Evolutionary conservation across 1,140 invertebrate genomes (phyloP).

Genomic region (Drosophila orena): DNA sequence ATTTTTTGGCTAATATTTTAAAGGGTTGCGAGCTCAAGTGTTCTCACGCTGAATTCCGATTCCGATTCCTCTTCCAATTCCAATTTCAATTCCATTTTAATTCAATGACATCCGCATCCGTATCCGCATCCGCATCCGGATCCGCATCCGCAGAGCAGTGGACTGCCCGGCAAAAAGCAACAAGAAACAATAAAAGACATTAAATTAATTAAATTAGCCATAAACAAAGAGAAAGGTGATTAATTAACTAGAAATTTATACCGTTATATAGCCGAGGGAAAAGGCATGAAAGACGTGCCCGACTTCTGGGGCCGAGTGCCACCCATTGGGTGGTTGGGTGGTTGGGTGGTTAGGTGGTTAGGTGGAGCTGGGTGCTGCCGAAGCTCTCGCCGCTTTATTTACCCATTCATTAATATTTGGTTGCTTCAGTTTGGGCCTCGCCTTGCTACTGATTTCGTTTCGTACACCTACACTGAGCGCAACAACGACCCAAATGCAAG

Average conservation of each 20-base stretch:
- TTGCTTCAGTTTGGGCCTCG: constrained; percentile 16
- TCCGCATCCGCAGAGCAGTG: constrained; percentile 4
- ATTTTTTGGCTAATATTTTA: constrained; percentile 17
- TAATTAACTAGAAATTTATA: constrained; percentile 76
- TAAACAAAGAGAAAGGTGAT: constrained; percentile 76
- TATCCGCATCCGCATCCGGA: constrained; percentile 5
- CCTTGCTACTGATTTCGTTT: constrained; percentile 2
- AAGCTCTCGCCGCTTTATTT: constrained; percentile 49
- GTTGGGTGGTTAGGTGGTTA: constrained; percentile 13
- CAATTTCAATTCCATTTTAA: constrained; percentile 19
- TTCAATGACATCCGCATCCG: constrained; percentile 12
- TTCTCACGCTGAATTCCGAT: constrained; percentile 27
- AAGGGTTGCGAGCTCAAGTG: neutral
- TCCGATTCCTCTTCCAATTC: neutral
- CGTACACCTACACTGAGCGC: constrained; percentile 3
- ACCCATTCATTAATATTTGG: constrained; percentile 69
- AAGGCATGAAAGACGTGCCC: constrained; percentile 40
- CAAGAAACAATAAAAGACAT: constrained; percentile 64
- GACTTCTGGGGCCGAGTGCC: neutral
- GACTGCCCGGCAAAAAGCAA: constrained; percentile 7
- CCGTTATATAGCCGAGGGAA: constrained; percentile 47
- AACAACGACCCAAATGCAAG: too few relatives aligned
- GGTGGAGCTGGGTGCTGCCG: constrained; percentile 3
- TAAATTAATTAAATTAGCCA: constrained; percentile 77
- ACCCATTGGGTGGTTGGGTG: neutral